phyloP scores from a whole-genome alignment of 2,113 vertebrate genomes.

The Andinoacara biseriatus region DNA sequence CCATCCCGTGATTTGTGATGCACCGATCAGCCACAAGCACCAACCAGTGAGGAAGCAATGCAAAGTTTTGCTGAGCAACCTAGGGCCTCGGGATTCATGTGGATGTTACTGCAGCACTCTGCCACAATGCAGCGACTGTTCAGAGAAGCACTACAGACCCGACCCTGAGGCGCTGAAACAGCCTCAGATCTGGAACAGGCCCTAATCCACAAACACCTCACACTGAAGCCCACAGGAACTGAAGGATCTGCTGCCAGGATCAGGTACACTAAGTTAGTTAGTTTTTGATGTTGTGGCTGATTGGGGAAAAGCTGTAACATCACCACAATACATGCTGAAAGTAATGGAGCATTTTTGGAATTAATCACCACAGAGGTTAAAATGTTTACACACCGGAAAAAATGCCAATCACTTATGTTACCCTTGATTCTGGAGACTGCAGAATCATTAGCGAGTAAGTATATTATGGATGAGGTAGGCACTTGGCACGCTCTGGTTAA shows the following conservation, averaged over 20 bases:
- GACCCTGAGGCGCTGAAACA: background rate
- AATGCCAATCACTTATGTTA: background rate
- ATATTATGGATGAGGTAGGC: background rate
- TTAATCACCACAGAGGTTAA: background rate
- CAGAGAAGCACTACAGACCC: background rate
- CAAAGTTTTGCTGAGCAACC: background rate
- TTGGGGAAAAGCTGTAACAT: background rate
- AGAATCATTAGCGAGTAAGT: slow-evolving; percentile 30
- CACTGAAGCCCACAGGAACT: background rate
- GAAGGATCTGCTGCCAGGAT: background rate
- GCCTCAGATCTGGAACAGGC: background rate
- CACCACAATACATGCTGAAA: background rate
- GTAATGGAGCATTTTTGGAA: background rate
- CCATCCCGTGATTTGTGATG: background rate
- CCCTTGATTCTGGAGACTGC: background rate
- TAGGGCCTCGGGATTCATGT: background rate
- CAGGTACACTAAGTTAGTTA: background rate
- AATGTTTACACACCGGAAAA: background rate
- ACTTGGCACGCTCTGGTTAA: background rate
- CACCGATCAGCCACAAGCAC: background rate
- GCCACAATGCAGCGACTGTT: background rate
- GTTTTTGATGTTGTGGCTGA: background rate
- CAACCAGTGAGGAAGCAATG: background rate
- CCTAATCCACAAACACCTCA: background rate
- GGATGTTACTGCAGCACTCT: background rate